These are phyloP conservation scores for Stomatorhinus walkeri DNA, from an alignment of 2,797 vertebrate species.

Conservation along the genomic window DNA sequence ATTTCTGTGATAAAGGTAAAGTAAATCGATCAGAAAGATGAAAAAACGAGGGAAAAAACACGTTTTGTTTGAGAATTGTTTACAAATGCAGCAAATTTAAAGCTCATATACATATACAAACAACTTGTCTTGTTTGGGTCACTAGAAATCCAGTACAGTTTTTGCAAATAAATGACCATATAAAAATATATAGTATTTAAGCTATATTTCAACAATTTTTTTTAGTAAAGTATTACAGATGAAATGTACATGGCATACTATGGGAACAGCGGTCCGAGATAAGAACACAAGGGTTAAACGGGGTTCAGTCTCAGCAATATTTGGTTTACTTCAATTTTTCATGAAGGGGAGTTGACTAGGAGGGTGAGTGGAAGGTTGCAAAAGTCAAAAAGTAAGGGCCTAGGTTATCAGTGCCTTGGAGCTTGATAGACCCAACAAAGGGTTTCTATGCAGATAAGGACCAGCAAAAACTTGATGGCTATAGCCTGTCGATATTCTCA, in stretches of 20 bases:
- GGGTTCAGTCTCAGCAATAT: neutral
- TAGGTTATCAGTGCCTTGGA: constrained; percentile 31
- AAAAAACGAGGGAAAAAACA: neutral
- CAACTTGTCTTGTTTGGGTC: neutral
- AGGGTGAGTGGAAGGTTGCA: neutral
- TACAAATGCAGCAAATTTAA: neutral
- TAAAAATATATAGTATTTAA: neutral
- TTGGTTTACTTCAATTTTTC: neutral
- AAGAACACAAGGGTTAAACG: neutral
- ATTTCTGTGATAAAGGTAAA: neutral
- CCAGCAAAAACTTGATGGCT: constrained; percentile 51
- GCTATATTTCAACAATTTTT: neutral
- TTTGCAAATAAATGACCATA: neutral
- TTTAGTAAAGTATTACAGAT: neutral
- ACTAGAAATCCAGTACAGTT: neutral
- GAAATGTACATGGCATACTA: neutral
- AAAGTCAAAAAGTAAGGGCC: constrained; percentile 12
- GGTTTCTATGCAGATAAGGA: constrained; percentile 42
- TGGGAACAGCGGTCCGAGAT: neutral
- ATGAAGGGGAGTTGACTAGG: neutral
- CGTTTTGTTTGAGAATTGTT: neutral
- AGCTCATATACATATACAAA: neutral
- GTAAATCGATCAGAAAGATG: neutral
- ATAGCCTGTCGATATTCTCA: constrained; percentile 50
- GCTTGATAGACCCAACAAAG: constrained; percentile 27